Evolutionary conservation across 2,797 vertebrate species (phyloP).

Genomic region (Iguana delicatissima): DNA sequence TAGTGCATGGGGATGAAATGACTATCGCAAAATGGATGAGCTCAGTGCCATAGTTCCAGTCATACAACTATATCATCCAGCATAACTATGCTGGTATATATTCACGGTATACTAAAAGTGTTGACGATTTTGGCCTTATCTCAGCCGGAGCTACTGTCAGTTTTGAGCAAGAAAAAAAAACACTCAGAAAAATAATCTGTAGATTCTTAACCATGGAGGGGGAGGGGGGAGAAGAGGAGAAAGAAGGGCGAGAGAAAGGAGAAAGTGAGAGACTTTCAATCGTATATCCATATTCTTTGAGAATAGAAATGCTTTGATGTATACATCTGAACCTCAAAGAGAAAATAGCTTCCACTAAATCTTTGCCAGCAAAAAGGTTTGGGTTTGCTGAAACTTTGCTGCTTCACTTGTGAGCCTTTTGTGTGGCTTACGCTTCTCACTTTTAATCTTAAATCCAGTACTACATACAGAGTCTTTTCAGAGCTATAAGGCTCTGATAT

Average conservation of each 20-base stretch:
- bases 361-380: background rate
- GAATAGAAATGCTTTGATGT: background rate
- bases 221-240: no score
- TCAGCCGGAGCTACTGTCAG: background rate
- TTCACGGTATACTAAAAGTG: no score
- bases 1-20: no score
- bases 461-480: background rate
- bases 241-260: no score
- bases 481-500: background rate
- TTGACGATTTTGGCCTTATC: no score
- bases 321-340: background rate
- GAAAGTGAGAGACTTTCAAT: background rate
- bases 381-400: background rate
- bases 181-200: background rate
- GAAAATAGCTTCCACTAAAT: background rate
- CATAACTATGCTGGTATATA: no score
- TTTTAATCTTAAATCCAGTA: background rate
- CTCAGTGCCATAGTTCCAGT: no score
- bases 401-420: background rate
- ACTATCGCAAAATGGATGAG: no score
- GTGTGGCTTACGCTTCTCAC: background rate
- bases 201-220: background rate
- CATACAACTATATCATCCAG: no score
- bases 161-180: background rate
- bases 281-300: background rate